Evolutionary conservation across 2,888 invertebrate genomes (phyloP).

Genomic region (Kryphioiulus occultus): DNA sequence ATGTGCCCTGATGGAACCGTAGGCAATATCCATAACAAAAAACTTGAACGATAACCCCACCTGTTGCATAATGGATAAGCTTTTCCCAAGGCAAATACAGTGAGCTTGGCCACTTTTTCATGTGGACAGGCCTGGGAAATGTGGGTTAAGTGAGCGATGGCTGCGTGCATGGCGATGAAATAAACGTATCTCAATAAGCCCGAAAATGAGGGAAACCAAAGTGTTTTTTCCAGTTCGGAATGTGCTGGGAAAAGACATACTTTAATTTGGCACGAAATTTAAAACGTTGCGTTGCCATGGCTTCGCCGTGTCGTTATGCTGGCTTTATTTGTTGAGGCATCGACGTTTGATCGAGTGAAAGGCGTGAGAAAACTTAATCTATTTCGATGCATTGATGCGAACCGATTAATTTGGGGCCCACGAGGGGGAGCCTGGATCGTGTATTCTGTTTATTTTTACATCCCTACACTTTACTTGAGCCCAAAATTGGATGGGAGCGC

Average conservation of each 20-base stretch:
- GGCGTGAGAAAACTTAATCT: background rate
- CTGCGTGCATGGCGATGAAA: no score
- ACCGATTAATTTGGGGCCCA: background rate
- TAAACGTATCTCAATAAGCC: no score
- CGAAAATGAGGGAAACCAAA: no score
- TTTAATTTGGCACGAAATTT: constrained; percentile 7
- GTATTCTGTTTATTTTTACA: background rate
- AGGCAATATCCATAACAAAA: background rate
- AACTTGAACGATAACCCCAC: background rate
- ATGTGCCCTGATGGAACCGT: background rate
- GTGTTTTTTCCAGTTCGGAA: no score
- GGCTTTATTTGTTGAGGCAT: background rate
- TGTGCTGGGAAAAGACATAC: background rate
- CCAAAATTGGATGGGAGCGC: no score
- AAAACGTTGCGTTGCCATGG: constrained; percentile 11
- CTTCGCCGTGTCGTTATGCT: background rate
- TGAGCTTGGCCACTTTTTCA: no score
- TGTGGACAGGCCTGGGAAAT: no score
- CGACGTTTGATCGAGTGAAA: background rate
- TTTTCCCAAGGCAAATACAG: background rate
- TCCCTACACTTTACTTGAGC: no score
- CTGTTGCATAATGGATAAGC: background rate
- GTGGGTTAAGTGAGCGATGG: no score
- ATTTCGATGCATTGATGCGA: background rate
- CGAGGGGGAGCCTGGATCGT: no score